These are phyloP conservation scores for Hoplias malabaricus DNA, from an alignment of 2,113 vertebrate species.

Conservation along the genomic window DNA sequence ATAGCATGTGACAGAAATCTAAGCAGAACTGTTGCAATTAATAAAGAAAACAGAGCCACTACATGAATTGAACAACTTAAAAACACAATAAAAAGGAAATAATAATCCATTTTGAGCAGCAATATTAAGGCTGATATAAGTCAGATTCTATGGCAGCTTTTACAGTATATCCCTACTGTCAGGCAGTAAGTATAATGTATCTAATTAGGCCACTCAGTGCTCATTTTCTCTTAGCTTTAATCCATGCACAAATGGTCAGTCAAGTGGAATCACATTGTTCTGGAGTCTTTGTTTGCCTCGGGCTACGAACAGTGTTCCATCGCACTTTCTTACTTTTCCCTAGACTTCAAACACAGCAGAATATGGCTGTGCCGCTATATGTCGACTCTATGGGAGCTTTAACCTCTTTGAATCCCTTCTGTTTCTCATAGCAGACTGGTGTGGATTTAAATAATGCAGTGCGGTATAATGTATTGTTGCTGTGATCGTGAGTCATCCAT, in stretches of 20 bases:
- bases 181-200: neutral
- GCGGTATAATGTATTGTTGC: neutral
- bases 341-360: neutral
- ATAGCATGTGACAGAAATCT: too few species aligned
- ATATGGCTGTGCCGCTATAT: neutral
- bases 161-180: neutral
- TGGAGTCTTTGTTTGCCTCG: neutral
- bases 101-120: neutral
- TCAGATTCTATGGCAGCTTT: neutral
- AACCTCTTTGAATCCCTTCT: neutral
- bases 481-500: slow-evolving; percentile 11
- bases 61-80: neutral
- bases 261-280: neutral
- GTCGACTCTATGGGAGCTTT: neutral
- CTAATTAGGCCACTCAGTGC: slow-evolving; percentile 13
- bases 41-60: too few species aligned
- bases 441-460: slow-evolving; percentile 12
- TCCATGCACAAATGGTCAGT: slow-evolving; percentile 1
- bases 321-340: neutral
- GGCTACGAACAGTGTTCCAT: neutral
- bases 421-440: neutral
- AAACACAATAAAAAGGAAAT: neutral
- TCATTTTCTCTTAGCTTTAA: slow-evolving; percentile 25
- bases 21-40: slow-evolving; percentile 1
- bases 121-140: neutral